phyloP scores from a whole-genome alignment of 2,113 vertebrate species.

The Cyphomyrus plagiostoma region DNA sequence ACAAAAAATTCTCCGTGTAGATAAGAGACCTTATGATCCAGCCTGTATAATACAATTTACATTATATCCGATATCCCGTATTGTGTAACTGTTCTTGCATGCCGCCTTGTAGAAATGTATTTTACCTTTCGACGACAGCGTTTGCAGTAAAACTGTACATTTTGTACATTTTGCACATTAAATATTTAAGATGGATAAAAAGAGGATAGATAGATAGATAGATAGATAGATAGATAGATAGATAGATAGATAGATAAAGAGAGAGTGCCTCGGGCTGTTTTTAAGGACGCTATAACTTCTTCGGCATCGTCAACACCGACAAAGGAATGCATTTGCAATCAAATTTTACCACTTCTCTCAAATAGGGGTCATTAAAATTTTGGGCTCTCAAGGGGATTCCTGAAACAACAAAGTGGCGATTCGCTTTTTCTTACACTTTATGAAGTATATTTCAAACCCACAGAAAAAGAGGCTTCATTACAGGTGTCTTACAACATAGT shows the following conservation, averaged over 20 bases:
- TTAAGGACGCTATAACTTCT: not conserved
- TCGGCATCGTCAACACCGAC: not conserved
- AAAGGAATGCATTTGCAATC: not conserved
- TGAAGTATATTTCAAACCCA: not conserved
- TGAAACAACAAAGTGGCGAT: not conserved
- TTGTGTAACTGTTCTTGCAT: not conserved
- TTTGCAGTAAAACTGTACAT: not conserved
- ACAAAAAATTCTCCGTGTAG: not conserved
- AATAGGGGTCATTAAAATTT: conserved; percentile 7
- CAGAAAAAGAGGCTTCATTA: not conserved
- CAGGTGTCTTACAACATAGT: not conserved
- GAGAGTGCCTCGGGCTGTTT: not conserved
- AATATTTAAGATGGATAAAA: not conserved
- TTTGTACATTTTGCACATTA: not conserved
- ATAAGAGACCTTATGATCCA: not conserved
- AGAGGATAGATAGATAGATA: not conserved
- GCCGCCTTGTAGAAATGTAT: not conserved
- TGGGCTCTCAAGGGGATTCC: not conserved
- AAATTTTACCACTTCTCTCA: conserved; percentile 4
- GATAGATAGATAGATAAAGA: not conserved
- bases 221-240: not conserved
- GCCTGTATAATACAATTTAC: not conserved
- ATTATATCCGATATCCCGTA: not conserved
- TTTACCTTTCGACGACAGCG: not conserved
- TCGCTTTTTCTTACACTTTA: not conserved